Evolutionary conservation across 2,888 invertebrate species (phyloP).

Genomic region (Eupeodes luniger): DNA sequence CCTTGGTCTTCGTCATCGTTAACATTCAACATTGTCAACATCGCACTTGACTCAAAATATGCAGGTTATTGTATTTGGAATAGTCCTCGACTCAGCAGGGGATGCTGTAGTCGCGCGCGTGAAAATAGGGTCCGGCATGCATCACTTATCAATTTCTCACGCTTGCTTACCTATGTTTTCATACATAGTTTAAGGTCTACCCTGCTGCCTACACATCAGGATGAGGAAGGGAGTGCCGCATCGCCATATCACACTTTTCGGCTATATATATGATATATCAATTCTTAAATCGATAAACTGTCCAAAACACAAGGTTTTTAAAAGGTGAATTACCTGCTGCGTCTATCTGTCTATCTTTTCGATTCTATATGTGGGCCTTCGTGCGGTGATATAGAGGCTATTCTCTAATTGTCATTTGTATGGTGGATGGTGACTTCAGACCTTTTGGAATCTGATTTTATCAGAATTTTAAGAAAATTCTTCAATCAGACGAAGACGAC

Average conservation of each 20-base stretch:
- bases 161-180: constrained; percentile 48
- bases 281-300: constrained; percentile 62
- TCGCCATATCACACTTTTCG: constrained; percentile 55
- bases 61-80: constrained; percentile 43
- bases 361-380: constrained; percentile 4
- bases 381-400: constrained; percentile 18
- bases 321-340: constrained; percentile 69
- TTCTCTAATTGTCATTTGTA: constrained; percentile 37
- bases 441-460: constrained; percentile 68
- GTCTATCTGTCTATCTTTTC: background rate
- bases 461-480: constrained; percentile 60
- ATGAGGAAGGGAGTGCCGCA: constrained; percentile 63
- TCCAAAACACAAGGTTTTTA: constrained; percentile 10
- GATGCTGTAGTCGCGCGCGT: constrained; percentile 67
- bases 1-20: constrained; percentile 37
- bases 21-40: constrained; percentile 32
- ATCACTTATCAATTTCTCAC: constrained; percentile 71
- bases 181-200: background rate
- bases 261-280: constrained; percentile 58
- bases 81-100: constrained; percentile 47
- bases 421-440: constrained; percentile 54
- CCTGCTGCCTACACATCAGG: background rate
- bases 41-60: constrained; percentile 62
- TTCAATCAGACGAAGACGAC: background rate
- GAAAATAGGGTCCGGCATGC: constrained; percentile 46